Conservation (phyloP, 2,113 vertebrate genomes). For the Tyrannus savana region DNA sequence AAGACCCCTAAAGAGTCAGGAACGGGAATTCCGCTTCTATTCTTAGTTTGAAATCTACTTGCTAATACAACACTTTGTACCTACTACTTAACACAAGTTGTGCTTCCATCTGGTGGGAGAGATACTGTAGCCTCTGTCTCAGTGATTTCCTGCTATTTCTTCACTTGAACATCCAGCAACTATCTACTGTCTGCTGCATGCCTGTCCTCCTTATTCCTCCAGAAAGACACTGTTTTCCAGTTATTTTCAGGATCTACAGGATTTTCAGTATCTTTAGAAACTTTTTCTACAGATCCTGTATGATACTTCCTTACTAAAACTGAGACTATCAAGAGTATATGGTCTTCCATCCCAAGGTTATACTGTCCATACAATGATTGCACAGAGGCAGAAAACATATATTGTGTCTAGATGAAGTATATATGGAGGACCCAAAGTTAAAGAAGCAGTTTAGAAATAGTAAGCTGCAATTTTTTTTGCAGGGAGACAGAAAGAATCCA, state of each 20-base stretch:
- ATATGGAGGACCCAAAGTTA: neutral
- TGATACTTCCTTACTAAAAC: neutral
- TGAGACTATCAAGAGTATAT: neutral
- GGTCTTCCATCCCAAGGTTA: neutral
- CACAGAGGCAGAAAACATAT: neutral
- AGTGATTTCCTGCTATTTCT: neutral
- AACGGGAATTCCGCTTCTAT: neutral
- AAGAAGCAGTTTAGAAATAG: neutral
- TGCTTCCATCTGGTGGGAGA: neutral
- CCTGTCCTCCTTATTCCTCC: neutral
- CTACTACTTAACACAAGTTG: neutral
- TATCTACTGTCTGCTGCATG: neutral
- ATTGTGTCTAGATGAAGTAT: neutral
- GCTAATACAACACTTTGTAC: neutral
- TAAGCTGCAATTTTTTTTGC: neutral
- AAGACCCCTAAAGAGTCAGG: neutral
- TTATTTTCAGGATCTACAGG: neutral
- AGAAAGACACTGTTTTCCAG: neutral
- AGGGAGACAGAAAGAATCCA: neutral
- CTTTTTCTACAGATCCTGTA: neutral
- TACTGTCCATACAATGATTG: neutral
- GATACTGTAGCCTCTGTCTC: neutral
- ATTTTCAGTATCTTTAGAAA: neutral
- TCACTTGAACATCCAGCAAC: neutral
- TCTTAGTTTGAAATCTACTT: neutral